Evolutionary conservation across 1,140 invertebrate species (phyloP).

Genomic region (Heliconius himera): DNA sequence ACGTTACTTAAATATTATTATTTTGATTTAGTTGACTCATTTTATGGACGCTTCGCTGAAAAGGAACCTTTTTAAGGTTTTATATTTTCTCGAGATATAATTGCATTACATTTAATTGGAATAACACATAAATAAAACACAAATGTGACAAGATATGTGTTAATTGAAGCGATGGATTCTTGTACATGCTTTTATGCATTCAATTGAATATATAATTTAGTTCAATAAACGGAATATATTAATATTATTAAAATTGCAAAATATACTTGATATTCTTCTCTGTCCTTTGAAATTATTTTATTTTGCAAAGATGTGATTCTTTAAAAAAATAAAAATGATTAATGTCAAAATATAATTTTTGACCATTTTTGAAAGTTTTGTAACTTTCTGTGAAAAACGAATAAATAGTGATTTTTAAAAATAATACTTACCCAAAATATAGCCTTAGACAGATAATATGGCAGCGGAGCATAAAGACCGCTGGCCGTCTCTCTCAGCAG

Average conservation of each 20-base stretch:
- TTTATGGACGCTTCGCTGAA: neutral
- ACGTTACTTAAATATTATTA: too few species aligned
- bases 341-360: too few species aligned
- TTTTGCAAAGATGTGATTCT: too few species aligned
- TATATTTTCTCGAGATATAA: neutral
- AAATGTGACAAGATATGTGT: neutral
- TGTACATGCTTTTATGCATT: neutral
- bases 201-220: neutral
- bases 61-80: neutral
- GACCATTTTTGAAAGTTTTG: too few species aligned
- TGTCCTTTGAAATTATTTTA: too few species aligned
- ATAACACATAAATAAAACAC: neutral
- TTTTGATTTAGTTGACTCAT: neutral
- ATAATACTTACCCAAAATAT: slow-evolving; percentile 84
- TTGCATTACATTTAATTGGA: neutral
- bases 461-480: slow-evolving; percentile 84
- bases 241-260: too few species aligned
- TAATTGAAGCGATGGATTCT: neutral
- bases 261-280: too few species aligned
- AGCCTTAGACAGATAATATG: slow-evolving; percentile 88
- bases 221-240: too few species aligned
- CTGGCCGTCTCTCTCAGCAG: slow-evolving; percentile 86
- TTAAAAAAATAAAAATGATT: too few species aligned
- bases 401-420: too few species aligned
- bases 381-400: too few species aligned